These are phyloP conservation scores for Cryptophagus acutangulus DNA, from an alignment of 2,888 invertebrate genomes.

Conservation along the genomic window DNA sequence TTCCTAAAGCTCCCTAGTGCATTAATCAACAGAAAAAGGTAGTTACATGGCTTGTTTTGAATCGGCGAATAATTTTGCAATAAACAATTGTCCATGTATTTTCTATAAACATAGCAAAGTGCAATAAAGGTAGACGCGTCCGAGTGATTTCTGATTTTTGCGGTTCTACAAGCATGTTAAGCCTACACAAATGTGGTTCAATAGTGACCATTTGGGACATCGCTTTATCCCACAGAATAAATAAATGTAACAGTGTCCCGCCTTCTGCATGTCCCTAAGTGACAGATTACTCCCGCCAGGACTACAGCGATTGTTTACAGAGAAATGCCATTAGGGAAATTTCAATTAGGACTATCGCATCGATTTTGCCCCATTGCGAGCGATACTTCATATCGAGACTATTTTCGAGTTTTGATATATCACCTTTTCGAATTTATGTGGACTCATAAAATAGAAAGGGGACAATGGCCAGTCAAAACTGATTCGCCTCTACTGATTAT, in stretches of 20 bases:
- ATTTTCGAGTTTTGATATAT: constrained; percentile 20
- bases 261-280: constrained; percentile 45
- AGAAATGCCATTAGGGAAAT: constrained; percentile 49
- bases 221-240: constrained; percentile 3
- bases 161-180: too few relatives aligned
- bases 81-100: too few relatives aligned
- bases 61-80: too few relatives aligned
- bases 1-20: too few relatives aligned
- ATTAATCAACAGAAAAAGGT: too few relatives aligned
- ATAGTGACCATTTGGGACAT: background rate
- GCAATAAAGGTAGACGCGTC: too few relatives aligned
- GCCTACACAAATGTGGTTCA: background rate
- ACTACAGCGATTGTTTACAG: constrained; percentile 44
- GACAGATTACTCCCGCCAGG: constrained; percentile 46
- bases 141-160: too few relatives aligned
- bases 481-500: constrained; percentile 25
- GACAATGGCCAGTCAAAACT: constrained; percentile 21
- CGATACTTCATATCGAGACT: constrained; percentile 27
- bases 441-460: constrained; percentile 4
- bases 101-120: too few relatives aligned
- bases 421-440: constrained; percentile 12
- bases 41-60: too few relatives aligned
- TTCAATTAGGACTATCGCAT: constrained; percentile 43
- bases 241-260: constrained; percentile 33
- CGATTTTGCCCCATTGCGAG: constrained; percentile 19